A percentile compares a stretch with the other conserved stretches of the same genome.
phyloP scores from a whole-genome alignment of 1,140 invertebrate species.

The Drosophila kikkawai region DNA sequence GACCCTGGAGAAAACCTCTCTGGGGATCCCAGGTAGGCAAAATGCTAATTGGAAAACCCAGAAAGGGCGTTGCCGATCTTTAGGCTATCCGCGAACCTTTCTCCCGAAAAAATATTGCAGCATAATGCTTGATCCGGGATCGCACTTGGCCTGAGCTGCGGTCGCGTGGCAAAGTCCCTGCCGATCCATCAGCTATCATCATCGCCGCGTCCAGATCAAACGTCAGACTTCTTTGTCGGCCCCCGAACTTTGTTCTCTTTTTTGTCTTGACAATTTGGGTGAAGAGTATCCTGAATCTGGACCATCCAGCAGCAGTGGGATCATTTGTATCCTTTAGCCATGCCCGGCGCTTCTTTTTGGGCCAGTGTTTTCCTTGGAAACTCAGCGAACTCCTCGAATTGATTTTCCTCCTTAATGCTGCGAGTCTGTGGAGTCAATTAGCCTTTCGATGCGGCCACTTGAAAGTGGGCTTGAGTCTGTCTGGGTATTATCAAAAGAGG shows the following conservation, averaged over 20 bases:
- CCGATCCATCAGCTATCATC: conserved; percentile 64
- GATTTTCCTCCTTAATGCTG: conserved; percentile 52
- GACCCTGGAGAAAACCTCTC: conserved; percentile 3
- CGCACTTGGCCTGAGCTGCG: conserved; percentile 41
- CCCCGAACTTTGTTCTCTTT: conserved; percentile 34
- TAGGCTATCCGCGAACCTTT: conserved; percentile 62
- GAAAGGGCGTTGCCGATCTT: conserved; percentile 65
- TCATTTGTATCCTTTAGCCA: conserved; percentile 80
- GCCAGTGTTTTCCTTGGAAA: conserved; percentile 69
- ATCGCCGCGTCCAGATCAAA: conserved; percentile 69
- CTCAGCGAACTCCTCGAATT: conserved; percentile 69
- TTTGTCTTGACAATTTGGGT: conserved; percentile 57
- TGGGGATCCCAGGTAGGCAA: conserved; percentile 47
- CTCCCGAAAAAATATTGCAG: conserved; percentile 64
- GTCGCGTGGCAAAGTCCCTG: conserved; percentile 64
- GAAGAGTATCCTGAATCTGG: conserved; percentile 46
- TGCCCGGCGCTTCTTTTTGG: conserved; percentile 57
- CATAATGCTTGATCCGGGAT: conserved; percentile 52
- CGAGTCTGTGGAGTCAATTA: conserved; percentile 63
- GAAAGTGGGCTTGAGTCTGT: conserved; percentile 55
- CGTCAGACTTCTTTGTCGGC: conserved; percentile 70
- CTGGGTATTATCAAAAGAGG: background rate
- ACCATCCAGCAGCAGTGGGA: conserved; percentile 32
- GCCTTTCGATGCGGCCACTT: conserved; percentile 78
- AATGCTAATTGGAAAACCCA: conserved; percentile 75